Base-by-base conservation (phyloP, 1,140 invertebrate genomes). In the Drosophila ohnishii region DNA sequence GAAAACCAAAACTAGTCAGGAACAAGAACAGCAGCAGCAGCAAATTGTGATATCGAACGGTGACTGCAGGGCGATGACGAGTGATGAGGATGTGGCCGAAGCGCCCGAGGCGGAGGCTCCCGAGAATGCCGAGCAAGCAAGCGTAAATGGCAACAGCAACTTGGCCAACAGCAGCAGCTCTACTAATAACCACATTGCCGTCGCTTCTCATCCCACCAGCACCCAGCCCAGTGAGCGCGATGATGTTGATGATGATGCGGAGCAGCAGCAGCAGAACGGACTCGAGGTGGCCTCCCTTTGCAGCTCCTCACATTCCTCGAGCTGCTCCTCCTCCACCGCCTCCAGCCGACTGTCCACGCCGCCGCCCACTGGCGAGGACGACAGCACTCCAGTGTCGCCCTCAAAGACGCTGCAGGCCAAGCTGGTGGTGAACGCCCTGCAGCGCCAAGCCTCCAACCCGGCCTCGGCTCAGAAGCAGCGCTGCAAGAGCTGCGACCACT, bases 311-410 rank as follows among this genome's bases (percentile, higher is more conserved):
- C 47, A 62, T 2, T 67, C 53, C 57, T 73, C 55, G 30, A 81
- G 75, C 47, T 76, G 70, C 45, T 76, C 60, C 53, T 84, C 78
- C 19, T 86, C 86, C 5, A 83, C 89, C 19, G 72, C 71, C 34
- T 91, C 90, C 5, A 91, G 90, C 74, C 72, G 90, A 6, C 47
- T 86, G n/a, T 90, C 90, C 6, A 91, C 90, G 19, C 90, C 90
- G 16, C 90, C 90, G 42, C 90, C 90, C 13, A 91, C 90, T 19
- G 90, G 90, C 16, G 90, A 91, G 55, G 90, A 91, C 13, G 90
- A 91, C 76, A 91, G 90, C 63, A 77, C 81, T 9, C 87, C 86
- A 7, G 88, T 79, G 0, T 91, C 90, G 30, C 90, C 90, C 19
- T 82, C 78, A 1, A 90, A 84, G 63, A 85, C 75, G 28, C 44